These are phyloP conservation scores for Neogobius melanostomus DNA, from an alignment of 2,113 vertebrate species.

Conservation along the genomic window DNA sequence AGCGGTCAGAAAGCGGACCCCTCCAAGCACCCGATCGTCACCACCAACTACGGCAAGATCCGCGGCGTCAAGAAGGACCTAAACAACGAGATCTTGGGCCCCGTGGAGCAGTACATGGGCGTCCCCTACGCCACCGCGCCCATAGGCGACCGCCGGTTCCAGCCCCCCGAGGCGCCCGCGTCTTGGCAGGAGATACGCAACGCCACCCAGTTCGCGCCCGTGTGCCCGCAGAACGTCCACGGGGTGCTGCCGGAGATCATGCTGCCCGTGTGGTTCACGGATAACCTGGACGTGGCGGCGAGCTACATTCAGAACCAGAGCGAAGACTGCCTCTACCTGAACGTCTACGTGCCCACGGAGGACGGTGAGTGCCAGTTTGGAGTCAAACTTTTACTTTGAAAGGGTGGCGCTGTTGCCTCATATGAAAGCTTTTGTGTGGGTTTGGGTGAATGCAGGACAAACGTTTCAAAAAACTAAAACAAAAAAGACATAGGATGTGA, in stretches of 20 bases:
- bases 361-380: slow-evolving; percentile 82
- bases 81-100: slow-evolving; percentile 92
- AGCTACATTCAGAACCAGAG: slow-evolving; percentile 93
- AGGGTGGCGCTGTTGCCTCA: too few species aligned
- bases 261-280: slow-evolving; percentile 93
- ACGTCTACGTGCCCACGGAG: slow-evolving; percentile 91
- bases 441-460: too few species aligned
- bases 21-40: slow-evolving; percentile 82
- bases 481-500: too few species aligned
- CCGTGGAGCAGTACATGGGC: slow-evolving; percentile 88
- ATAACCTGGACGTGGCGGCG: slow-evolving; percentile 88
- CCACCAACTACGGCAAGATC: slow-evolving; percentile 87
- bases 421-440: too few species aligned
- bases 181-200: slow-evolving; percentile 91
- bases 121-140: slow-evolving; percentile 90
- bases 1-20: slow-evolving; percentile 79
- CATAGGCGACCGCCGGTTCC: slow-evolving; percentile 86
- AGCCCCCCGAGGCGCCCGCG: slow-evolving; percentile 87
- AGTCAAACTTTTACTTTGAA: too few species aligned
- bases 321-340: slow-evolving; percentile 93
- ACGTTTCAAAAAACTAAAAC: too few species aligned
- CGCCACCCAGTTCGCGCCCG: slow-evolving; percentile 87
- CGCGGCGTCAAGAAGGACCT: slow-evolving; percentile 87
- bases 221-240: slow-evolving; percentile 90
- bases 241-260: slow-evolving; percentile 90